Percentiles rank a stretch among this genome's conserved stretches.
These are phyloP conservation scores for Tyria jacobaeae DNA, from an alignment of 2,888 invertebrate genomes.

Conservation along the genomic window DNA sequence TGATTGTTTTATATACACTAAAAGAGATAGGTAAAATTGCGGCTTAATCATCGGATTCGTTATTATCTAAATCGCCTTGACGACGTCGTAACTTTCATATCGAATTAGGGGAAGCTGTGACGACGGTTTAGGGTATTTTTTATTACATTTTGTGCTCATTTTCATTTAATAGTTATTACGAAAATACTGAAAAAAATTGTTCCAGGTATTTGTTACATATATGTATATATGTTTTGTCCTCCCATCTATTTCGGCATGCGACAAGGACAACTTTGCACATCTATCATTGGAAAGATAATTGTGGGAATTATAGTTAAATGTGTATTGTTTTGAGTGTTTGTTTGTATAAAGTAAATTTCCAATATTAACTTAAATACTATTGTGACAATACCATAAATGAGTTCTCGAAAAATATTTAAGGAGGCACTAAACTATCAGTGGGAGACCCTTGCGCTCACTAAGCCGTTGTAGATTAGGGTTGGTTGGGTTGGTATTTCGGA, in stretches of 20 bases:
- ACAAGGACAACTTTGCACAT: no score
- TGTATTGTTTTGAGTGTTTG: not conserved
- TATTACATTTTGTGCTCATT: constrained; percentile 6
- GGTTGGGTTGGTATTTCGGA: not conserved
- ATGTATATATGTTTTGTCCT: not conserved
- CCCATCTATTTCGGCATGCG: not conserved
- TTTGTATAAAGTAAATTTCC: not conserved
- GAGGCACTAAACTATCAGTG: not conserved
- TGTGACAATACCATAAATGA: not conserved
- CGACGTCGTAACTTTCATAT: constrained; percentile 31
- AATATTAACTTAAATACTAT: no score
- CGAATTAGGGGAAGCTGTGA: constrained; percentile 19
- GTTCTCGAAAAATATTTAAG: not conserved
- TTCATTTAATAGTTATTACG: not conserved
- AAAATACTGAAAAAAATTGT: no score
- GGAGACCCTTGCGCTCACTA: not conserved
- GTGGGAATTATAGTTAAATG: no score
- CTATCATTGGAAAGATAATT: no score
- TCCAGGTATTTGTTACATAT: no score
- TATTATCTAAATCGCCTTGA: constrained; percentile 24
- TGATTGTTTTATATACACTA: not conserved
- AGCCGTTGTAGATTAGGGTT: not conserved
- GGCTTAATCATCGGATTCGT: constrained; percentile 16
- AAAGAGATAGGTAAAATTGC: constrained; percentile 10
- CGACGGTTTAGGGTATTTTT: constrained; percentile 8